A percentile compares a stretch with the other conserved stretches of the same genome.
These are phyloP conservation scores for Rhyacophila evoluta DNA, from an alignment of 2,888 invertebrate species.

Conservation along the genomic window DNA sequence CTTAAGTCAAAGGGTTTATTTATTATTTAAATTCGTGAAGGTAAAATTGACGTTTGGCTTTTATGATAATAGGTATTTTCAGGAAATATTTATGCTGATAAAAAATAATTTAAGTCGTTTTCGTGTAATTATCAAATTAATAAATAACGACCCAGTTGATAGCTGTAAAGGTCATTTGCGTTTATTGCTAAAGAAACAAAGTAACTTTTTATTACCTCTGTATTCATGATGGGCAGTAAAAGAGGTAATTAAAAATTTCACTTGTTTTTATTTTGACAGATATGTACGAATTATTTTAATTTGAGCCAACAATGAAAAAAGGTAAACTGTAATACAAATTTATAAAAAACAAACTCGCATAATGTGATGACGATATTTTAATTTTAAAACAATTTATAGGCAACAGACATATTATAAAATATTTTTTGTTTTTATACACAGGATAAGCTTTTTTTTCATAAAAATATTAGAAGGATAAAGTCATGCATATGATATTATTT, in stretches of 20 bases:
- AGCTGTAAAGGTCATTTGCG: conserved; percentile 15
- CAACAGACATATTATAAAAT: too few relatives aligned
- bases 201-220: conserved; percentile 12
- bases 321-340: background rate
- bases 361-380: too few relatives aligned
- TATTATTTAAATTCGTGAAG: too few relatives aligned
- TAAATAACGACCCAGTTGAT: conserved; percentile 7
- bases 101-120: background rate
- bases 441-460: too few relatives aligned
- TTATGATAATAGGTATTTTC: background rate
- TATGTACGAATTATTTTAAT: conserved; percentile 16
- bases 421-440: too few relatives aligned
- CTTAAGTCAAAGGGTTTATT: too few relatives aligned
- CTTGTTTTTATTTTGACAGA: conserved; percentile 18
- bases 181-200: conserved; percentile 12
- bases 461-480: too few relatives aligned
- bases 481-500: too few relatives aligned
- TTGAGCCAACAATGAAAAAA: background rate
- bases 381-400: too few relatives aligned
- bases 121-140: conserved; percentile 24
- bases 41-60: background rate
- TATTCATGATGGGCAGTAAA: conserved; percentile 9
- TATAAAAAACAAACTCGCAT: background rate
- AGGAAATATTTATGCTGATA: background rate
- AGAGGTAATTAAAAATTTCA: conserved; percentile 6